Evolutionary conservation across 2,888 invertebrate genomes (phyloP).

Genomic region (Ametastegia equiseti): DNA sequence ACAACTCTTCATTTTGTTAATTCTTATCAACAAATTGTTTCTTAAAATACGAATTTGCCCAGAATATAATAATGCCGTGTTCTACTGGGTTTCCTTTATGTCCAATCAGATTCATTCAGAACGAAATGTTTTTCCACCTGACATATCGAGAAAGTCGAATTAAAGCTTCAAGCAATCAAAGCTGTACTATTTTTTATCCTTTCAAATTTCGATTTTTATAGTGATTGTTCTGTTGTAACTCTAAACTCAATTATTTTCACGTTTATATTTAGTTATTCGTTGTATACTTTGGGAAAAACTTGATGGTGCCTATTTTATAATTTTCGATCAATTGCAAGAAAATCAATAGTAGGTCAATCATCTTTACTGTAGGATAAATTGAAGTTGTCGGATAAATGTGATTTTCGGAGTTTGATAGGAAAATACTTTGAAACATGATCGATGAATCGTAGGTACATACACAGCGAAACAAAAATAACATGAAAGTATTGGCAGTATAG

Average conservation of each 20-base stretch:
- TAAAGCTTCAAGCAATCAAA: background rate
- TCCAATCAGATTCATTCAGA: too few relatives aligned
- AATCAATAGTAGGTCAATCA: background rate
- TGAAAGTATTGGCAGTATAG: slow-evolving; percentile 81
- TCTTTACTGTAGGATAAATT: background rate
- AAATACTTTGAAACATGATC: background rate
- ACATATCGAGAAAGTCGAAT: too few relatives aligned
- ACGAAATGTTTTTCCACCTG: too few relatives aligned
- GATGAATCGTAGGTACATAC: background rate
- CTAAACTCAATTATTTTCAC: background rate
- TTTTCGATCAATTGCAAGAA: background rate
- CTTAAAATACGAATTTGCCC: background rate
- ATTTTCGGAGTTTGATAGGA: background rate
- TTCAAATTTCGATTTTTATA: background rate
- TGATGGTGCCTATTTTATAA: background rate
- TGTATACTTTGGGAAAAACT: background rate
- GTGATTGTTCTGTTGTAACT: background rate
- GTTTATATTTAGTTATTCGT: background rate
- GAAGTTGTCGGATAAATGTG: background rate
- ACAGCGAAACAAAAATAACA: slow-evolving; percentile 65
- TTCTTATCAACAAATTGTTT: background rate
- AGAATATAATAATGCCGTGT: background rate
- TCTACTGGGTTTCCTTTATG: background rate
- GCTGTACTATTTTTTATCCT: background rate
- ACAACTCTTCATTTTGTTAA: background rate